Conservation (phyloP, 1,140 invertebrate species). For the Hylaeus volcanicus region DNA sequence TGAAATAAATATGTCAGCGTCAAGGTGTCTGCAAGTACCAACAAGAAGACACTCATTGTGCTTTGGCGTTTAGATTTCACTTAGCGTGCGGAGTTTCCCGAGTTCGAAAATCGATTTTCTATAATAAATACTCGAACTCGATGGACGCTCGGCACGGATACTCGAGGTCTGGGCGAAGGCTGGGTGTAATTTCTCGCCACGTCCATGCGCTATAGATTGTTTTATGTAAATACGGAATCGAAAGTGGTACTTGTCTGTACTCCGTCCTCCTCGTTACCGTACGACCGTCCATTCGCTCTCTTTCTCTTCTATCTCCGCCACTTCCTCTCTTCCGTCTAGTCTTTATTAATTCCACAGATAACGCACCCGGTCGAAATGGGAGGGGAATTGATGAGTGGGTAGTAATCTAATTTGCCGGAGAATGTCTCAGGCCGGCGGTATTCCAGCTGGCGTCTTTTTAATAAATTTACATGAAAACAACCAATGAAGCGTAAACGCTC, state of each 20-base stretch:
- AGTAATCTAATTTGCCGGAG: slow-evolving; percentile 66
- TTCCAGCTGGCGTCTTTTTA: slow-evolving; percentile 55
- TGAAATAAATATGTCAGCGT: no score
- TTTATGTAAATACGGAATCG: slow-evolving; percentile 68
- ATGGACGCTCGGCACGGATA: slow-evolving; percentile 18
- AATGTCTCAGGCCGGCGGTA: slow-evolving; percentile 44
- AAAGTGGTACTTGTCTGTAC: slow-evolving; percentile 56
- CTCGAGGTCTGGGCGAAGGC: slow-evolving; percentile 29
- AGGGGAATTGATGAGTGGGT: slow-evolving; percentile 64
- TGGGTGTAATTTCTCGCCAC: slow-evolving; percentile 62
- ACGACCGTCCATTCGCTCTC: neutral
- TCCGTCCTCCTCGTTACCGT: neutral
- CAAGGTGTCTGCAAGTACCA: no score
- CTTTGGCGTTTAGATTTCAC: slow-evolving; percentile 14
- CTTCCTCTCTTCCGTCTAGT: slow-evolving; percentile 22
- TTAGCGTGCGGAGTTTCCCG: neutral
- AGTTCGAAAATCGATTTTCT: slow-evolving; percentile 55
- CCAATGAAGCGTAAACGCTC: slow-evolving; percentile 3
- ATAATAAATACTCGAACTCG: slow-evolving; percentile 56
- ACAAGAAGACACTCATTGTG: neutral
- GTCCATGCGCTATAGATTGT: slow-evolving; percentile 59
- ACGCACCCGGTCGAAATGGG: slow-evolving; percentile 43
- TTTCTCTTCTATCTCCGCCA: neutral
- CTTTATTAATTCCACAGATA: slow-evolving; percentile 69
- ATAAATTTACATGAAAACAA: slow-evolving; percentile 67